phyloP scores from a whole-genome alignment of 2,113 vertebrate genomes.

The Candoia aspera region DNA sequence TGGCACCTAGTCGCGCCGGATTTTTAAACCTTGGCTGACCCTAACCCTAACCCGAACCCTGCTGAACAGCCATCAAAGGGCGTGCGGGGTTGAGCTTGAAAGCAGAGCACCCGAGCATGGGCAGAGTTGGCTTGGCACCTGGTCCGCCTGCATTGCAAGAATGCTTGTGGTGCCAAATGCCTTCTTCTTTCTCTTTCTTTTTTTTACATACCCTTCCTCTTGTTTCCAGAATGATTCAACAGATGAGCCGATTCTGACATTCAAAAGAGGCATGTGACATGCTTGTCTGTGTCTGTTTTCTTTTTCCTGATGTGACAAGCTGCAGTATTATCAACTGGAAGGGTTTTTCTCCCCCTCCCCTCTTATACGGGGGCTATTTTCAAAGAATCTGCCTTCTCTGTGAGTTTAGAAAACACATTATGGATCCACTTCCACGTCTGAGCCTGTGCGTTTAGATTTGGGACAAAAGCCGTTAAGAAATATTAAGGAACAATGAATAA shows the following conservation, averaged over 20 bases:
- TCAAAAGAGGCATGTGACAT: neutral
- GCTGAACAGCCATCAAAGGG: neutral
- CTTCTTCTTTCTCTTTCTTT: neutral
- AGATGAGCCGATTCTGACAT: neutral
- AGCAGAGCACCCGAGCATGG: neutral
- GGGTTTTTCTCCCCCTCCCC: neutral
- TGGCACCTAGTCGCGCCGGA: neutral
- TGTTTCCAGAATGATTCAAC: neutral
- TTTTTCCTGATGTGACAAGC: neutral
- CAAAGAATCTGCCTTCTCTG: neutral
- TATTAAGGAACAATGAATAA: neutral
- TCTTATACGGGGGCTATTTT: neutral
- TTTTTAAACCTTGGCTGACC: neutral
- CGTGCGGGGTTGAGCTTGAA: neutral
- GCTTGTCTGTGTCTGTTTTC: neutral
- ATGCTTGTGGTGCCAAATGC: neutral
- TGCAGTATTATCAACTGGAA: neutral
- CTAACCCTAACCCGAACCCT: no score
- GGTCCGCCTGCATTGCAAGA: fast-evolving
- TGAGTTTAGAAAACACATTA: neutral
- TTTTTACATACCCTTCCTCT: neutral
- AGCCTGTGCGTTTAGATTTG: neutral
- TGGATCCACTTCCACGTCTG: neutral
- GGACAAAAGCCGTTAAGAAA: neutral
- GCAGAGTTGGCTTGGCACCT: neutral